A percentile compares a stretch with the other conserved stretches of the same genome.
These are phyloP conservation scores for Anas bahamensis DNA, from an alignment of 2,797 vertebrate species.

Conservation along the genomic window DNA sequence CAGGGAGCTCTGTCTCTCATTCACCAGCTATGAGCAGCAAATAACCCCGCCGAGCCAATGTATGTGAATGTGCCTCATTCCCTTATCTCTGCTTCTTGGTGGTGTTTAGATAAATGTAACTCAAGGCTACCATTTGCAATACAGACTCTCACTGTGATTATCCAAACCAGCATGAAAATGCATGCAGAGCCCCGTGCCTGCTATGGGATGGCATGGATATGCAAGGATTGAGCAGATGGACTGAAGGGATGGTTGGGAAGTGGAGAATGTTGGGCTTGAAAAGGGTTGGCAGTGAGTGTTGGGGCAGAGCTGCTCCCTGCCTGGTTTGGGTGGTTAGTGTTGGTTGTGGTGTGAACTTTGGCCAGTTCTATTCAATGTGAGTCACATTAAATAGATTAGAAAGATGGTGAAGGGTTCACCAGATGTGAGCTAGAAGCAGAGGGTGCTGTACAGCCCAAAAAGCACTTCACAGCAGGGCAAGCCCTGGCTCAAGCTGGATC, in stretches of 20 bases:
- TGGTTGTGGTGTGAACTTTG: background rate
- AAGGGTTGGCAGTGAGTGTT: background rate
- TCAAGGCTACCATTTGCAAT: slow-evolving; percentile 11
- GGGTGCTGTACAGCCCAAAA: background rate
- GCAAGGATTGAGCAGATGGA: background rate
- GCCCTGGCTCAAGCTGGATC: background rate
- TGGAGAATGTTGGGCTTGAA: background rate
- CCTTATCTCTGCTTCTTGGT: background rate
- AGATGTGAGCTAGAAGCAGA: background rate
- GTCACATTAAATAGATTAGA: background rate
- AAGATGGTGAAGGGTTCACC: background rate
- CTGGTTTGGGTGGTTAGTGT: background rate
- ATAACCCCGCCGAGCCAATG: background rate
- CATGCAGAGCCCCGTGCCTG: rapidly evolving
- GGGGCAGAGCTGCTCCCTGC: rapidly evolving
- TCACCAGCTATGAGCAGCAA: background rate
- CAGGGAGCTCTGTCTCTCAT: background rate
- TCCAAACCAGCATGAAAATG: background rate
- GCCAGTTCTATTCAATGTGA: rapidly evolving
- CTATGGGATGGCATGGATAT: background rate
- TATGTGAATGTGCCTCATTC: background rate
- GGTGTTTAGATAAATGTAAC: slow-evolving; percentile 32
- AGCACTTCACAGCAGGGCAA: background rate
- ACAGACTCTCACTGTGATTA: background rate
- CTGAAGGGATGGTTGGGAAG: background rate